A percentile compares a stretch with the other conserved stretches of the same genome.
Evolutionary conservation across 2,797 vertebrate species (phyloP).

Genomic region (Darevskia mixta): DNA sequence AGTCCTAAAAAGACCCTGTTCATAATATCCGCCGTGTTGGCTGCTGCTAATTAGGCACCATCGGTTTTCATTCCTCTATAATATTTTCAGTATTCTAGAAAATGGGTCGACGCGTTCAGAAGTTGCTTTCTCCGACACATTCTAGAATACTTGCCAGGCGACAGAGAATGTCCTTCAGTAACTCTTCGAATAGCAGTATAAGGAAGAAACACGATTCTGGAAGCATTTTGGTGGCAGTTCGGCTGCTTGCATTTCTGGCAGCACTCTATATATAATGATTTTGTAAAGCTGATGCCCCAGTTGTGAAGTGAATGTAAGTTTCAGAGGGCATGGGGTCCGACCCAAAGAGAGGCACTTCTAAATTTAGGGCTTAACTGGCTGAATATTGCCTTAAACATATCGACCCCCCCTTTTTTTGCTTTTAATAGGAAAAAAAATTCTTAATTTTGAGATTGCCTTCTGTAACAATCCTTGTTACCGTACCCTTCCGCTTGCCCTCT

Average conservation of each 20-base stretch:
- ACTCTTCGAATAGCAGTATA: background rate
- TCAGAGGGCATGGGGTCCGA: background rate
- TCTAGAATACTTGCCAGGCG: slow-evolving; percentile 58
- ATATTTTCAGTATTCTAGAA: slow-evolving; percentile 20
- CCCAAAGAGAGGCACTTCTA: background rate
- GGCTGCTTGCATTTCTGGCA: slow-evolving; percentile 33
- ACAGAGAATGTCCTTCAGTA: slow-evolving; percentile 47
- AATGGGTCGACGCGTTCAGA: slow-evolving; percentile 3
- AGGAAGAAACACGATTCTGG: background rate
- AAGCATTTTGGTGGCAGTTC: background rate
- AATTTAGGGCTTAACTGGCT: background rate
- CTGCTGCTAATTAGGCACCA: background rate
- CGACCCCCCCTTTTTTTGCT: background rate
- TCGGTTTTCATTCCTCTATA: slow-evolving; percentile 26
- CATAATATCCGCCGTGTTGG: background rate
- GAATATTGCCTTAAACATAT: slow-evolving; percentile 1
- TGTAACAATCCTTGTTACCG: background rate
- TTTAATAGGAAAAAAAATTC: background rate
- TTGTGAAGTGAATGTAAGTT: background rate
- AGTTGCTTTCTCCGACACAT: slow-evolving; percentile 40
- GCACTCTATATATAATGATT: background rate
- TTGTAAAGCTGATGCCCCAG: background rate
- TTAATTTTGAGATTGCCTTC: slow-evolving; percentile 15
- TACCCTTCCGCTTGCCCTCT: rapidly evolving
- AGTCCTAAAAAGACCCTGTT: background rate